A percentile compares a stretch with the other conserved stretches of the same genome.
Evolutionary conservation across 1,140 invertebrate species (phyloP).

Genomic region (Diplogasteroides magnus): DNA sequence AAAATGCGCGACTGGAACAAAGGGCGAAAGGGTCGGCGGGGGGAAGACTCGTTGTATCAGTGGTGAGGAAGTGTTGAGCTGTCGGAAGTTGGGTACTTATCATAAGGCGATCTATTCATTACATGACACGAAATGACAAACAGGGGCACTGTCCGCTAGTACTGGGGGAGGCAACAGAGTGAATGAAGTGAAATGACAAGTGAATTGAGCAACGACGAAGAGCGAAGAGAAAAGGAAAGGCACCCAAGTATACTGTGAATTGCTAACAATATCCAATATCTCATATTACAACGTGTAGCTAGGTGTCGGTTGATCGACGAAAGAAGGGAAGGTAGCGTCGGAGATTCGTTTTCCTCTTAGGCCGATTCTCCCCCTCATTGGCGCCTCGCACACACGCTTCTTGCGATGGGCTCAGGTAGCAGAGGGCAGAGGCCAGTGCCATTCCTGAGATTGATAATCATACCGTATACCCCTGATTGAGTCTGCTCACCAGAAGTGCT

Average conservation of each 20-base stretch:
- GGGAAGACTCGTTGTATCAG: no score
- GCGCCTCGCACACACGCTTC: background rate
- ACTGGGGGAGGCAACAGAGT: background rate
- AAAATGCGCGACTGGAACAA: no score
- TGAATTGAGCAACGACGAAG: background rate
- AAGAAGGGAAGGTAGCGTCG: background rate
- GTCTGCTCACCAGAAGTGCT: conserved; percentile 39
- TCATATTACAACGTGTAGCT: background rate
- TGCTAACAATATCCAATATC: no score
- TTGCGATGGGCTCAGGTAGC: background rate
- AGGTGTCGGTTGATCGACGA: background rate
- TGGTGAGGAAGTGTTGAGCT: no score
- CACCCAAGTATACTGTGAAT: no score
- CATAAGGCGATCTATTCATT: no score
- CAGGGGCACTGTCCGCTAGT: no score
- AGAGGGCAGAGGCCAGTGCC: background rate
- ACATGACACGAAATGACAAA: no score
- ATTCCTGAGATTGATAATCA: background rate
- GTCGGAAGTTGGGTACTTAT: no score
- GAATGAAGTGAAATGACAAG: background rate
- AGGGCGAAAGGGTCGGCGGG: no score
- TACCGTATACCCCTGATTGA: background rate
- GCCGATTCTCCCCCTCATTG: background rate
- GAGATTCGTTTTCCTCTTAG: background rate
- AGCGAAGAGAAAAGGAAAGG: background rate